These are phyloP conservation scores for Stegodyphus mimosarum DNA, from an alignment of 1,140 invertebrate species.

Conservation along the genomic window DNA sequence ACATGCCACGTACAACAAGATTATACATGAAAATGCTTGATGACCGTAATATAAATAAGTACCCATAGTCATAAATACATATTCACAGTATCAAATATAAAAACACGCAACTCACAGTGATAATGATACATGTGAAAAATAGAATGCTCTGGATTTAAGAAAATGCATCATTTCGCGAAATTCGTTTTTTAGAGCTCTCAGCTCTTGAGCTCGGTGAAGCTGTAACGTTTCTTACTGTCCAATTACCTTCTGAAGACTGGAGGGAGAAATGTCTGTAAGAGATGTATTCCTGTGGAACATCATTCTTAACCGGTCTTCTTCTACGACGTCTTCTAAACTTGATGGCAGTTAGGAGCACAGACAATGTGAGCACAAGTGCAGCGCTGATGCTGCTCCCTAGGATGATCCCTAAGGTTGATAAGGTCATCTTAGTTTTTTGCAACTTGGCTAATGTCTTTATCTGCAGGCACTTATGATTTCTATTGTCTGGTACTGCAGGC, in stretches of 20 bases:
- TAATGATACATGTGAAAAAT: background rate
- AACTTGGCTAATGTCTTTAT: conserved; percentile 61
- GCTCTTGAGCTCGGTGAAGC: conserved; percentile 35
- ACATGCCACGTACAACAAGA: no score
- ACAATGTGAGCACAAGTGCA: conserved; percentile 83
- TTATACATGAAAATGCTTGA: background rate
- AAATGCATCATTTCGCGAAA: conserved; percentile 51
- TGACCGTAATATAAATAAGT: background rate
- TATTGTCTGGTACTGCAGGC: conserved; percentile 44
- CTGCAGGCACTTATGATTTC: conserved; percentile 64
- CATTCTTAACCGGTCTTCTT: conserved; percentile 71
- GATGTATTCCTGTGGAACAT: conserved; percentile 77
- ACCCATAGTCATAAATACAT: background rate
- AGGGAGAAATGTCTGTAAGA: conserved; percentile 74
- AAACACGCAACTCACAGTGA: background rate
- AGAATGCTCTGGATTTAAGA: background rate
- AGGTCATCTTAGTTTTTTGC: conserved; percentile 62
- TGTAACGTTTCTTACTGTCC: conserved; percentile 38
- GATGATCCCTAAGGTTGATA: conserved; percentile 77
- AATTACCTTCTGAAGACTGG: conserved; percentile 67
- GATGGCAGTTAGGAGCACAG: conserved; percentile 84
- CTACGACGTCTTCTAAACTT: conserved; percentile 84
- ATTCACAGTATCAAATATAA: background rate
- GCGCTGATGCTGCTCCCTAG: conserved; percentile 87
- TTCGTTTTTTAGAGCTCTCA: conserved; percentile 41